Evolutionary conservation across 2,113 vertebrate genomes (phyloP).

Genomic region (Sus scrofa): T2T-Sscrofa CM000824.6:121907501-121908000

Average conservation of each 20-base stretch:
- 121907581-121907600: background rate
- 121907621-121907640: background rate
- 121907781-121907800: background rate
- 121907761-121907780: background rate
- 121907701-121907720: background rate
- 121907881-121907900: background rate
- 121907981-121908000: background rate
- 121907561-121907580: background rate
- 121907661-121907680: background rate
- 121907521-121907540: background rate
- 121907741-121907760: background rate
- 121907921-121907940: background rate
- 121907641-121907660: background rate
- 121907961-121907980: background rate
- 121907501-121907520: background rate
- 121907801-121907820: background rate
- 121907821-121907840: constrained; percentile 16
- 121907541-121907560: background rate
- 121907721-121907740: background rate
- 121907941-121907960: background rate
- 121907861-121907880: background rate
- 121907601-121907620: background rate
- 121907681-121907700: background rate
- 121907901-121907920: background rate
- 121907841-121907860: background rate